A percentile compares a stretch with the other conserved stretches of the same genome.
Conservation (phyloP, 2,888 invertebrate genomes). For the Melanchra persicariae region DNA sequence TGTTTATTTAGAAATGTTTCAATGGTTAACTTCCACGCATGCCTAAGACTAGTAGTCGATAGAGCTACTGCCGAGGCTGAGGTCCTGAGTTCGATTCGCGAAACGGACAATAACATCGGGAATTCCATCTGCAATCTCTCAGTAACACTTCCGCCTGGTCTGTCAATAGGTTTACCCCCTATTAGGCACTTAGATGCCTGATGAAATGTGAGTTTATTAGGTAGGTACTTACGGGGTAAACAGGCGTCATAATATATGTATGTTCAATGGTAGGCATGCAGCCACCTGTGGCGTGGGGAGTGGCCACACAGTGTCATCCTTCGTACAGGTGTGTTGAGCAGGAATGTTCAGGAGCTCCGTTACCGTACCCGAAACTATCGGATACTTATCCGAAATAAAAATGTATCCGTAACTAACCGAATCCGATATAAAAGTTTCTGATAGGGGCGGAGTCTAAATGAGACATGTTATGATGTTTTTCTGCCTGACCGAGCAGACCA, state of each 20-base stretch:
- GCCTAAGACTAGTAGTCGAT: background rate
- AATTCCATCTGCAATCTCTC: background rate
- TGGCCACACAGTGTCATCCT: background rate
- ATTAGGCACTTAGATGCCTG: background rate
- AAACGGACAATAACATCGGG: background rate
- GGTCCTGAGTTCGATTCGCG: background rate
- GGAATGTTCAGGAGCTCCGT: no score
- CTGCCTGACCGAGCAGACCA: no score
- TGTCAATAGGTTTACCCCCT: background rate
- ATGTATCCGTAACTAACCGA: no score
- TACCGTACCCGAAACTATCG: no score
- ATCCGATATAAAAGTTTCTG: no score
- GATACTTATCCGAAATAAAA: no score
- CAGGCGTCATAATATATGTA: background rate
- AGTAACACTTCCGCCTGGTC: no score
- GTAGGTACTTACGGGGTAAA: background rate
- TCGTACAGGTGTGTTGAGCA: constrained; percentile 22
- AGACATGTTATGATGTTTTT: no score
- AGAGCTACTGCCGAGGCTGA: background rate
- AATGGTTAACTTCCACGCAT: no score
- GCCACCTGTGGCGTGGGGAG: constrained; percentile 19
- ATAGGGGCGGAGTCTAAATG: no score
- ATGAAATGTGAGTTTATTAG: background rate
- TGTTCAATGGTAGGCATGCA: background rate
- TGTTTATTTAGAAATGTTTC: no score